A percentile compares a stretch with the other conserved stretches of the same genome.
Conservation (phyloP, 2,797 vertebrate genomes). For the Sebastes wilsoni region DNA sequence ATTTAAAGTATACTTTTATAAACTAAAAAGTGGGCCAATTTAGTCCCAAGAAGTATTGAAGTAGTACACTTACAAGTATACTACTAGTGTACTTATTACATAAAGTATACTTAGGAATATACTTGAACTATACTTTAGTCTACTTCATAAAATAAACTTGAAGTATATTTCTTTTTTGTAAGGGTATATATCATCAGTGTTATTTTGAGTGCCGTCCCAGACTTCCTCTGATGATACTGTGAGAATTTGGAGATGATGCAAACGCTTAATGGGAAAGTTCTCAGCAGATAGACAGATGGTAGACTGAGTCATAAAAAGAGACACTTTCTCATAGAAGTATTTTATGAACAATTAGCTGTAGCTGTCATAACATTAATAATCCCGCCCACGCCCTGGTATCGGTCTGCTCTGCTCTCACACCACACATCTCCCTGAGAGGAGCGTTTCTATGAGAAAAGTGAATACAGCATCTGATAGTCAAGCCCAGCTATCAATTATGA, state of each 20-base stretch:
- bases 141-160: too few relatives aligned
- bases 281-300: conserved; percentile 33
- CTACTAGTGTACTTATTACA: too few relatives aligned
- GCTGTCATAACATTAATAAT: conserved; percentile 63
- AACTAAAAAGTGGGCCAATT: too few relatives aligned
- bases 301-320: conserved; percentile 53
- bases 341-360: conserved; percentile 58
- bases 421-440: conserved; percentile 15
- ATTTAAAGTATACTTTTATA: too few relatives aligned
- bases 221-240: conserved; percentile 32
- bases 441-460: conserved; percentile 18
- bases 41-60: too few relatives aligned
- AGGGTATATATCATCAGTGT: neutral
- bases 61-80: too few relatives aligned
- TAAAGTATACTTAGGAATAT: too few relatives aligned
- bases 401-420: conserved; percentile 26
- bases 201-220: neutral
- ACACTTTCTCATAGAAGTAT: conserved; percentile 58
- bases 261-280: conserved; percentile 48
- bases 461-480: neutral
- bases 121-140: too few relatives aligned
- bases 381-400: conserved; percentile 33
- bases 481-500: conserved; percentile 26
- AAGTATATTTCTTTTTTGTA: too few relatives aligned
- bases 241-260: conserved; percentile 45